Evolutionary conservation across 64 coral and sea anemone species (phyloP), one percentile per base, ranked within the genome.

Genomic region (Exaiptasia diaphana): DNA sequence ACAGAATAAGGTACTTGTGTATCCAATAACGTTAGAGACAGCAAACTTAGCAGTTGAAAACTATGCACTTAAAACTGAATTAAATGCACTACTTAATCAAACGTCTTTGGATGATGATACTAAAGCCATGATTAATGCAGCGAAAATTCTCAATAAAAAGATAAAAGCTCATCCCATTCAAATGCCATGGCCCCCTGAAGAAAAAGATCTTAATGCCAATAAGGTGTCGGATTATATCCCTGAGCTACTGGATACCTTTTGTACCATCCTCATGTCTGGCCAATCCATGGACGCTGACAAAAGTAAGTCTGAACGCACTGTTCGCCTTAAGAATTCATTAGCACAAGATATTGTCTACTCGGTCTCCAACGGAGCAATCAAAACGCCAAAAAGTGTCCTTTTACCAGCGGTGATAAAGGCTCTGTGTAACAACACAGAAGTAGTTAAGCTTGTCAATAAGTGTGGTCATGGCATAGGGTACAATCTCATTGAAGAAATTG

Each of bases 311-410:
- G 50, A 54, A 20, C 17, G 50, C 2, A 49, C 45, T 54, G 50
- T 54, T 54, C 50, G 50, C 17, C 50, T 54, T 20, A 54, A 22
- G 50, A 54, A 54, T 22, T 32, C 69, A 38, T 33, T 88, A 18
- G 50, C 42, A 1, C 77, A 89, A 89, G 86, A 89, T 61, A 81
- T 89, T 8, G 86, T 89, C 25, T 82, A 61, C 82, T 74, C 87
- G 33, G 78, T 69, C 35, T 40, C 71, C 60, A 76, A 74, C 49
- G 87, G 68, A 9, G 77, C 45, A 53, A 64, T 74, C 41, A 82
- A 50, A 52, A 88, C 65, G n/a, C 86, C 76, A 10, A 88, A 88
- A 81, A 69, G 75, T 72, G 76, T 88, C 21, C 55, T 83, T 40
- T 76, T 82, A 26, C 87, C 71, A n/a, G 41, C 76, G 35, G 86